Percentiles rank a stretch among this genome's conserved stretches.
Evolutionary conservation across 2,888 invertebrate genomes (phyloP).

Genomic region (Epistrophe eligans): DNA sequence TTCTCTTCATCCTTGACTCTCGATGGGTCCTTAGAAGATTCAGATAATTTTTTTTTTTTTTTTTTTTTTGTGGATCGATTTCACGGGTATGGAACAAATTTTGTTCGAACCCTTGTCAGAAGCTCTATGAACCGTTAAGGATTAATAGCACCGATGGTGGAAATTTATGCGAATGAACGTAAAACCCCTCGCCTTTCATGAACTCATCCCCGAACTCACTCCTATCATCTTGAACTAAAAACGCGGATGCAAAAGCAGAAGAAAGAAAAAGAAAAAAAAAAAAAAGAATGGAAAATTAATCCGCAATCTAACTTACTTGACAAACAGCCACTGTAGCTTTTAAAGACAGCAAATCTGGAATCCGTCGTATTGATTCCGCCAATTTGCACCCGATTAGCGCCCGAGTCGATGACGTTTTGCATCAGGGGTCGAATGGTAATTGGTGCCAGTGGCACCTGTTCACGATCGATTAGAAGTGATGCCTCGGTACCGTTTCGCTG

Average conservation of each 20-base stretch:
- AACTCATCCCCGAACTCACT: not conserved
- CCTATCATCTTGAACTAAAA: not conserved
- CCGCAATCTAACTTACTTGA: constrained; percentile 88
- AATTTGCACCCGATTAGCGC: constrained; percentile 93
- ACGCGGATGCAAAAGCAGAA: constrained; percentile 42
- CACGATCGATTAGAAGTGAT: constrained; percentile 90
- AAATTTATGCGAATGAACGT: constrained; percentile 78
- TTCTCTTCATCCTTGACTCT: constrained; percentile 16
- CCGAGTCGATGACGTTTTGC: constrained; percentile 87
- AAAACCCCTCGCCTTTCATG: not conserved
- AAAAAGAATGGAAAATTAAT: constrained; percentile 18
- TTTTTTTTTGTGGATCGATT: constrained; percentile 37
- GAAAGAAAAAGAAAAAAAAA: not conserved
- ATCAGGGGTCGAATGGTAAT: constrained; percentile 88
- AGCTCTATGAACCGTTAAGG: constrained; percentile 79
- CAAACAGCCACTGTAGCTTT: constrained; percentile 94
- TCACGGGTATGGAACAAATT: constrained; percentile 36
- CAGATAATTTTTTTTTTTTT: constrained; percentile 40
- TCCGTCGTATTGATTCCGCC: constrained; percentile 94
- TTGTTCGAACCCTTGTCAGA: constrained; percentile 77
- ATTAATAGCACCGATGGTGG: constrained; percentile 78
- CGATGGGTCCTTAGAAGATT: constrained; percentile 33
- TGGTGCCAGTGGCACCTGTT: constrained; percentile 88
- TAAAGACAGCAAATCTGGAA: constrained; percentile 91
- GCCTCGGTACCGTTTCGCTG: constrained; percentile 89